Evolutionary conservation across 2,888 invertebrate genomes (phyloP).

Genomic region (Chirona hameri): DNA sequence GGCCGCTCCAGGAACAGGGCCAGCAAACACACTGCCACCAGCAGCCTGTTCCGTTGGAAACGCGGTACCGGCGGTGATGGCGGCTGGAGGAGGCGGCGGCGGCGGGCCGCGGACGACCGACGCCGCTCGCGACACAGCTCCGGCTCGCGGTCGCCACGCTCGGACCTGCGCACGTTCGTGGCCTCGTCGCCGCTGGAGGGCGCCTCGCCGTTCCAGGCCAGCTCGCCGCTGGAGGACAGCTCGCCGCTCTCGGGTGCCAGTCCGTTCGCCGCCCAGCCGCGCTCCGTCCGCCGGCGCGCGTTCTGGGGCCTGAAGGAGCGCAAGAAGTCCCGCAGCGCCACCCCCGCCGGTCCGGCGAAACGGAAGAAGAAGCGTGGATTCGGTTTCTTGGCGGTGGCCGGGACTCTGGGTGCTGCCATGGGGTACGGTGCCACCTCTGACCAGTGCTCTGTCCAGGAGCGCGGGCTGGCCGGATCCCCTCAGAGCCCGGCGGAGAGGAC

Average conservation of each 20-base stretch:
- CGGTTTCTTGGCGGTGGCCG: background rate
- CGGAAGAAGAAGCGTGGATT: background rate
- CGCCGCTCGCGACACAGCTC: background rate
- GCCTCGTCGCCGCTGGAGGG: slow-evolving; percentile 23
- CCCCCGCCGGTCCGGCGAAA: background rate
- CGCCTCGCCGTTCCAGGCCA: background rate
- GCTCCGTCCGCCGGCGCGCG: background rate
- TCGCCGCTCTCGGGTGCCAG: background rate
- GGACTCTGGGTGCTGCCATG: background rate
- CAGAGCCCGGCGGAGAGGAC: background rate
- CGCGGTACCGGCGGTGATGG: background rate
- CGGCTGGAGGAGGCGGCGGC: background rate
- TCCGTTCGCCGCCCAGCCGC: background rate
- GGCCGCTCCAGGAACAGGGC: background rate
- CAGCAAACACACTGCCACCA: background rate
- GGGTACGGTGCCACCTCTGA: background rate
- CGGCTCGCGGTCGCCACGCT: background rate
- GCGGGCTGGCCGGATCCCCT: background rate
- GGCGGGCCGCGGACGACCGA: background rate
- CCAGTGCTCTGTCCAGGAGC: background rate
- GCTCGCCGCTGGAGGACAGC: background rate
- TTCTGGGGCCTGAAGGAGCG: background rate
- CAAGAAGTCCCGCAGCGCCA: background rate
- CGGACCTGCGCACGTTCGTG: background rate
- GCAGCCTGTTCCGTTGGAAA: too few species aligned